phyloP scores from a whole-genome alignment of 1,140 invertebrate genomes.

The Helicoverpa armigera region DNA sequence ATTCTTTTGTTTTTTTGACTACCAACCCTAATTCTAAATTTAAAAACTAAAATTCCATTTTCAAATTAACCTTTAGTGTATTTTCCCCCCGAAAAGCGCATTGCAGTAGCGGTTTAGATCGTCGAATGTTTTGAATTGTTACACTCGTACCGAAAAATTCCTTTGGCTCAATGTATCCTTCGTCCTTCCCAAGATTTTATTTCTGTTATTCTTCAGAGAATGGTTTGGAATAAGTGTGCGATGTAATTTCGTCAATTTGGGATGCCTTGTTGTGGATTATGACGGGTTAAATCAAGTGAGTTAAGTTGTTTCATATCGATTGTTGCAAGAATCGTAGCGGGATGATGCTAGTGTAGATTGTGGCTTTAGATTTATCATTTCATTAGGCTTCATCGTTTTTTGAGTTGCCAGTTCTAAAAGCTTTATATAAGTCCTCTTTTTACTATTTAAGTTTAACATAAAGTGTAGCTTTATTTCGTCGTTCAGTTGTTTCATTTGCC shows the following conservation, averaged over 20 bases:
- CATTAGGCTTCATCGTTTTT: not conserved
- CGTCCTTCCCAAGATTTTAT: constrained; percentile 38
- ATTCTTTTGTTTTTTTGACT: constrained; percentile 30
- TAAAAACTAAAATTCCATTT: constrained; percentile 8
- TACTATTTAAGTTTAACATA: not conserved
- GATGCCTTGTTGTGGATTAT: constrained; percentile 61
- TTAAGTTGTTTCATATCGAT: constrained; percentile 51
- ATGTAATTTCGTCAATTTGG: constrained; percentile 55
- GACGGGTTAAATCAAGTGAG: constrained; percentile 54
- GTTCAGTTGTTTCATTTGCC: not conserved
- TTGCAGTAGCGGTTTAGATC: constrained; percentile 18
- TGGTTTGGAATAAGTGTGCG: constrained; percentile 33
- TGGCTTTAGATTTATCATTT: constrained; percentile 23
- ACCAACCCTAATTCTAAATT: not conserved
- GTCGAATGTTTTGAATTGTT: constrained; percentile 44
- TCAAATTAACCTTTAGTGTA: not conserved
- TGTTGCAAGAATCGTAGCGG: constrained; percentile 34
- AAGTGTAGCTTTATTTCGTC: constrained; percentile 6
- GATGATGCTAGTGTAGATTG: constrained; percentile 11
- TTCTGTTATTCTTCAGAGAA: constrained; percentile 43
- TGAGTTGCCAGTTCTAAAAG: not conserved
- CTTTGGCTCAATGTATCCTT: constrained; percentile 45
- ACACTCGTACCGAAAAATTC: constrained; percentile 21
- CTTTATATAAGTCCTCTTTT: not conserved
- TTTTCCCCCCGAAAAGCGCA: constrained; percentile 22